These are phyloP conservation scores for Anseranas semipalmata DNA, from an alignment of 2,113 vertebrate species.

Conservation along the genomic window DNA sequence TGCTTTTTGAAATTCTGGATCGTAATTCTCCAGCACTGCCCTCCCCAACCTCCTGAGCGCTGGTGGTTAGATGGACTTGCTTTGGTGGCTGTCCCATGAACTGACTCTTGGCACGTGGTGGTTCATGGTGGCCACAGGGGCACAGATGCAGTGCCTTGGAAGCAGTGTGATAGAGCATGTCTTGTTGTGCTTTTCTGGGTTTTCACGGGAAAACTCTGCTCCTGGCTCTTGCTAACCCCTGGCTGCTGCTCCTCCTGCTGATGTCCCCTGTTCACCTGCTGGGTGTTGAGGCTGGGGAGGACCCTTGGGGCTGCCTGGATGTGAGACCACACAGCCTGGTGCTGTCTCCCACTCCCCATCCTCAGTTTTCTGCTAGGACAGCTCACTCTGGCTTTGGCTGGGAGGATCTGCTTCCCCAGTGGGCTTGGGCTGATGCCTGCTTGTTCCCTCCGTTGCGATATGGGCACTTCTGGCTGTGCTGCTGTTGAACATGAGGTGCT, in stretches of 20 bases:
- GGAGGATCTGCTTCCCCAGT: not conserved
- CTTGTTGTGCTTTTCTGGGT: not conserved
- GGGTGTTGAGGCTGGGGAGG: not conserved
- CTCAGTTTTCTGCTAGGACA: not conserved
- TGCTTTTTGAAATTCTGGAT: not conserved
- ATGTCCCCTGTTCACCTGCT: not conserved
- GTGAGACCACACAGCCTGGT: fast-evolving
- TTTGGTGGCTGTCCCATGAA: not conserved
- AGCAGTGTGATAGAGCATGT: too few relatives aligned
- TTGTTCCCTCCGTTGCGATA: not conserved
- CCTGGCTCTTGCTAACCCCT: not conserved
- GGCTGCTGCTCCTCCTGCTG: not conserved
- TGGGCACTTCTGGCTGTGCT: not conserved
- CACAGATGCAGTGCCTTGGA: not conserved
- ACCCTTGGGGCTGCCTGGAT: not conserved
- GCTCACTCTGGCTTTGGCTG: not conserved
- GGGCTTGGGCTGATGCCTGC: not conserved
- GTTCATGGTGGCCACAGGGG: too few relatives aligned
- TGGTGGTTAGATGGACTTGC: not conserved
- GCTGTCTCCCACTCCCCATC: not conserved
- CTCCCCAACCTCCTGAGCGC: not conserved
- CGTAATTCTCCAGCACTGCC: not conserved
- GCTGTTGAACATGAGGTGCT: fast-evolving
- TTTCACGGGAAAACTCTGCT: not conserved
- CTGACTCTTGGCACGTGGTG: too few relatives aligned